Percentiles rank a stretch among this genome's conserved stretches.
Conservation (phyloP, 2,797 vertebrate genomes). For the Fistularia tabacaria region DNA sequence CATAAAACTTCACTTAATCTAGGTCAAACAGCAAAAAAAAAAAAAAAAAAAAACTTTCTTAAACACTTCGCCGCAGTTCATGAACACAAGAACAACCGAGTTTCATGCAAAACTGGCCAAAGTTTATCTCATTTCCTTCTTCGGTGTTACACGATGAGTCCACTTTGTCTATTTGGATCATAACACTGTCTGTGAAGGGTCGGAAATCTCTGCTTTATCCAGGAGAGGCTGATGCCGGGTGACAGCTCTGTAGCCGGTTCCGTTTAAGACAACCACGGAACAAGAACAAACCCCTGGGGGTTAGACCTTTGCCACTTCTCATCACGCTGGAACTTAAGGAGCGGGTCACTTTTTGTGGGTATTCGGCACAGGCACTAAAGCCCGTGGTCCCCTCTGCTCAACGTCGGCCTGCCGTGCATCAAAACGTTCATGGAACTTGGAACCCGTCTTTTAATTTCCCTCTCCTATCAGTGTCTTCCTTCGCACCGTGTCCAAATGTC, state of each 20-base stretch:
- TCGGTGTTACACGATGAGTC: constrained; percentile 45
- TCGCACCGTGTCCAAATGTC: constrained; percentile 57
- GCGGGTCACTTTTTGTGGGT: constrained; percentile 47
- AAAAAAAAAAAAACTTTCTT: constrained; percentile 14
- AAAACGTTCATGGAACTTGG: constrained; percentile 26
- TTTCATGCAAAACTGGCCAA: constrained; percentile 33
- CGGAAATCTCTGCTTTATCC: constrained; percentile 27
- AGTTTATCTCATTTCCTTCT: constrained; percentile 46
- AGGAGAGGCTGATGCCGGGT: constrained; percentile 63
- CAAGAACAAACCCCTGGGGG: constrained; percentile 44
- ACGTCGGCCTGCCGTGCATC: constrained; percentile 10
- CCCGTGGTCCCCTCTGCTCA: constrained; percentile 14
- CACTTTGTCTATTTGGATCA: constrained; percentile 41
- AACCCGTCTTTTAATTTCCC: constrained; percentile 24
- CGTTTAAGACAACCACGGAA: constrained; percentile 62
- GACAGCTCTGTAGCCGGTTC: constrained; percentile 70
- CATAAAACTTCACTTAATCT: constrained; percentile 33
- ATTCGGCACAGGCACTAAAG: constrained; percentile 45
- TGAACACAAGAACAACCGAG: constrained; percentile 24
- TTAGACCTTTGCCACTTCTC: constrained; percentile 60
- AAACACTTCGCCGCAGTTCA: constrained; percentile 34
- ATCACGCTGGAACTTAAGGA: constrained; percentile 52
- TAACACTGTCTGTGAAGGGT: constrained; percentile 36
- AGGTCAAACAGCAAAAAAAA: constrained; percentile 18
- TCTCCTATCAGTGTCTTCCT: constrained; percentile 7